These are phyloP conservation scores for Trichechus manatus DNA, from an alignment of 2,113 vertebrate species.

Conservation along the genomic window DNA sequence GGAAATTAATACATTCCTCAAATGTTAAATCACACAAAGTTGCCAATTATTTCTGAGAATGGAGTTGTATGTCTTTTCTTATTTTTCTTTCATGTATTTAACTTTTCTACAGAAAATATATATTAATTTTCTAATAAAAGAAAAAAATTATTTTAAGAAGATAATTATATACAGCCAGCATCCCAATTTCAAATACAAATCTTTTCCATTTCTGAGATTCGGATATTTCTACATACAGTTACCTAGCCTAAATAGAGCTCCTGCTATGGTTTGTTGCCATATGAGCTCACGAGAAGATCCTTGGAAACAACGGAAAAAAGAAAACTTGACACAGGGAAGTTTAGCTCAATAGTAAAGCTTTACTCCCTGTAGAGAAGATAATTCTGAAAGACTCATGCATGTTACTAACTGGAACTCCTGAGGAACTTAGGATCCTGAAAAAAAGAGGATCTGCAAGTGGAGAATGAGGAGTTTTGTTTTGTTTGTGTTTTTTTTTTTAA, in stretches of 20 bases:
- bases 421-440: rapidly evolving
- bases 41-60: background rate
- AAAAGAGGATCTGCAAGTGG: background rate
- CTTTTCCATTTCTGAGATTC: background rate
- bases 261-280: background rate
- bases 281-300: background rate
- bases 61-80: background rate
- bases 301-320: background rate
- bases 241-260: background rate
- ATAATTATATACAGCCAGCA: background rate
- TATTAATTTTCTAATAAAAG: background rate
- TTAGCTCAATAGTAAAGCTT: background rate
- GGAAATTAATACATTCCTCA: background rate
- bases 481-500: background rate
- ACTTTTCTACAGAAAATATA: background rate
- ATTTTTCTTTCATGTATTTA: background rate
- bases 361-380: background rate
- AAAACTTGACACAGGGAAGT: background rate
- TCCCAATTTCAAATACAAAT: background rate
- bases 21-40: background rate
- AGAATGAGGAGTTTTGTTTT: background rate
- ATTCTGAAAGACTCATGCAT: background rate
- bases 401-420: background rate
- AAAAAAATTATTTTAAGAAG: background rate
- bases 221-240: background rate